Base-by-base conservation (phyloP, 1,140 invertebrate species). In the Diabrotica virgifera region DNA sequence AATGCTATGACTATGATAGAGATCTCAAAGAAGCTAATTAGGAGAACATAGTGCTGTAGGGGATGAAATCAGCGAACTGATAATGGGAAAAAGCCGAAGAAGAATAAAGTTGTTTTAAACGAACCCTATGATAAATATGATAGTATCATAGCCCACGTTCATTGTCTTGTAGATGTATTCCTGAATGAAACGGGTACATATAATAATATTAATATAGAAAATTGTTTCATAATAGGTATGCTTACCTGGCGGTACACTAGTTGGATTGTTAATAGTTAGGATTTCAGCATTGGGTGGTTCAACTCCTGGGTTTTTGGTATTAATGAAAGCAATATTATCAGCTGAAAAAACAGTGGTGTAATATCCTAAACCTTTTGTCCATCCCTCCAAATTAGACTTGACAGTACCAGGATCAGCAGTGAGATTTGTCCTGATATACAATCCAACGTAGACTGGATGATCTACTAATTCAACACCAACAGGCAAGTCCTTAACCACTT, bases 381-480 rank as follows among this genome's bases (percentile, higher is more conserved):
- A 46, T 5, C 2, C 4, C n/a, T 46, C 40, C 40, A 46, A 46
- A 46, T 46, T 46, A 46, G 8, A 46, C 8, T 3, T 46, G n/a
- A 46, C 40, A 46, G 8, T 46, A 10, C 40, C 40, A 46, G 40
- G 8, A 46, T 62, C 12, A 2, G 35, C 24, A 12, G 60, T 54
- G 9, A 36, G 36, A 52, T 52, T 62, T 12, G 60, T 52, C 52
- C 60, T 52, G 4, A 62, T 13, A 13, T 62, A 52, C 5, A 62
- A 54, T 12, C 51, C 60, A n/a, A 62, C 24, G 12, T 86, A 57
- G 5, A 56, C 54, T n/a, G 88, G 83, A 65, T 92, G 90, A 76
- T 91, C 90, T 81, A 89, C 87, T 3, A 91, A 74, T 74, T 90
- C 90, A 52, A 85, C 83, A 4, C 89, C 89, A 5, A 90, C 89